Base-by-base conservation (phyloP, 2,888 invertebrate species). In the Leptopterna dolabrata region DNA sequence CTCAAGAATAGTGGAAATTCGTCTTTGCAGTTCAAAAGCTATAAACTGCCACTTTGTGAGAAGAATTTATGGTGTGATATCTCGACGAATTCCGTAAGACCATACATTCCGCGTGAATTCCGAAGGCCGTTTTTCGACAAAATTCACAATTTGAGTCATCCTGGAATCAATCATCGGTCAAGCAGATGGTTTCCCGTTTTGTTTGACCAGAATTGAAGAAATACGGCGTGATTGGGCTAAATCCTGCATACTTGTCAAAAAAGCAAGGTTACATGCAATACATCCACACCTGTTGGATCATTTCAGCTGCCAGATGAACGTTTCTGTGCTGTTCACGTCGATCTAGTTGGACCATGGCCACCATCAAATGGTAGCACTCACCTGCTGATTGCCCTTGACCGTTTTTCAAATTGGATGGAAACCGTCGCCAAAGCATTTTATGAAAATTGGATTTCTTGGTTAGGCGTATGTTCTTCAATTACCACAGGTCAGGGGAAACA, bases 371-470 rank as follows among this genome's bases (percentile, higher is more conserved):
- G 90, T 13, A 90, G 88, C 78, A 87, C 89, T 11, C 92, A 91
- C 87, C 90, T 90, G 27, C 89, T 92, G 0, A 91, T 92, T 0
- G 90, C 90, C 11, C 90, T 91, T 11, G 91, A 92, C 83, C 51
- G 91, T 0, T 90, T 89, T 73, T 91, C 92, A 0, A 89, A 91
- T 14, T 92, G 92, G 92, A 91, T 91, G 24, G n/a, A n/a, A n/a
- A n/a, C n/a, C n/a, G n/a, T n/a, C n/a, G n/a, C n/a, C n/a, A n/a
- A n/a, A n/a, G n/a, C n/a, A n/a, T n/a, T n/a, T n/a, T n/a, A n/a
- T n/a, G n/a, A n/a, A n/a, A n/a, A n/a, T n/a, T 93, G 92, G 93
- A 90, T 93, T 0, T 81, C 92, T 0, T 89, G 92, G 14, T 92
- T 91, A 86, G 92, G 92, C 0, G 90, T 91, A 13, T 92, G 92